Base-by-base conservation (phyloP, 2,888 invertebrate genomes). In the Seladonia tumulorum region DNA sequence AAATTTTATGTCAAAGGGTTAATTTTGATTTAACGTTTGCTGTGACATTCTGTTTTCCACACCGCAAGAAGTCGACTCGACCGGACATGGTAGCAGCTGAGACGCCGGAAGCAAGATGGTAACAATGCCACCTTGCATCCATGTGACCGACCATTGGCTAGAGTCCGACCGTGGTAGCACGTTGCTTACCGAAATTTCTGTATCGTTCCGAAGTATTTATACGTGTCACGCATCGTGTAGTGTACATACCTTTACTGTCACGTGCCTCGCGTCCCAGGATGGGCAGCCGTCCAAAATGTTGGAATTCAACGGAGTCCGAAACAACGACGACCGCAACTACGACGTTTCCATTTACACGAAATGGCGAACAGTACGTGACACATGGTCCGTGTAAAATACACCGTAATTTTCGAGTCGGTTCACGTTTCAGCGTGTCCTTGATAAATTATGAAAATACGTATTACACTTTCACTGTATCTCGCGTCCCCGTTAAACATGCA, bases 1-100 rank as follows among this genome's bases (percentile, higher is more conserved):
- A n/a, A n/a, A n/a, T n/a, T n/a, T n/a, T n/a, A n/a, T n/a, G n/a
- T n/a, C n/a, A n/a, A n/a, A n/a, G n/a, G n/a, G 29, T 29, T 29
- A 14, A 29, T 29, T 79, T 29, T 22, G 29, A 60, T n/a, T 60
- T 35, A 79, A 39, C 10, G 78, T 81, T 82, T 73, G 83, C 71
- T 80, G 80, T 84, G 60, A 29, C n/a, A 72, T 60, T 75, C 79
- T 79, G 77, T 82, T 66, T 81, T 81, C 70, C 53, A 53, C 53
- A 10, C 70, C 71, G 25, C 39, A 53, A 71, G 47, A 63, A 25
- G 18, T 35, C 71, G 39, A 73, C 29, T 70, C 76, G 77, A 87
- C 87, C 89, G 90, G 90, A 92, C 90, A 81, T 83, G 90, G 88
- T 84, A 87, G 84, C 92, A 93, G 92, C 92, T 93, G 93, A 92